Conservation (phyloP, 2,113 vertebrate genomes). For the Eulemur macaco region DNA sequence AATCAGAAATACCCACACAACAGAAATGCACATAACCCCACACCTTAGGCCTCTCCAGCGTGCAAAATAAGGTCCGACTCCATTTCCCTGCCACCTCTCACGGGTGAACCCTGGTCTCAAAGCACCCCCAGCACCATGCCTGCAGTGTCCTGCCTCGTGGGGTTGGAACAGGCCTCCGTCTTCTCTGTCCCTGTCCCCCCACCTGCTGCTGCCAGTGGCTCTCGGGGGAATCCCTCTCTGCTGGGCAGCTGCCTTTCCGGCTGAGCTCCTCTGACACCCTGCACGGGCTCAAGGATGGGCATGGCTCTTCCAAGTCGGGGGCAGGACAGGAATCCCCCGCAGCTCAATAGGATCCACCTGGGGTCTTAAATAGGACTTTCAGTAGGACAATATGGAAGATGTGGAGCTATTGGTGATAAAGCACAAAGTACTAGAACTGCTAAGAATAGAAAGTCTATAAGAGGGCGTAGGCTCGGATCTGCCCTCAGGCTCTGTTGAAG, state of each 20-base stretch:
- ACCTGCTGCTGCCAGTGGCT: not conserved
- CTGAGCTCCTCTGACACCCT: not conserved
- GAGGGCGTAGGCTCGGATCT: not conserved
- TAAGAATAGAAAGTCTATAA: not conserved
- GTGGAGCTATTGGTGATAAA: not conserved
- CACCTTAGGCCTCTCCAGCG: not conserved
- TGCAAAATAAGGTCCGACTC: no score
- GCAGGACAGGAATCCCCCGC: not conserved
- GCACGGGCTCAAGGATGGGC: not conserved
- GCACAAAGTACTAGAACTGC: not conserved
- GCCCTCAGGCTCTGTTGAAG: not conserved
- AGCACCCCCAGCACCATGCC: not conserved
- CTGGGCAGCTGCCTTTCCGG: not conserved
- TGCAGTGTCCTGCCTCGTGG: not conserved
- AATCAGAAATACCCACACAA: no score
- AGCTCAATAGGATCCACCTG: not conserved
- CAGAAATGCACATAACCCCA: not conserved
- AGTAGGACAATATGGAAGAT: no score
- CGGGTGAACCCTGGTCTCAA: not conserved
- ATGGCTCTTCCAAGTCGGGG: not conserved
- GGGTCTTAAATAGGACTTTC: no score
- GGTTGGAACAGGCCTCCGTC: not conserved
- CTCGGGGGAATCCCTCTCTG: not conserved
- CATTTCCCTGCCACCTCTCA: not conserved
- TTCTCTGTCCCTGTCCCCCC: not conserved